Percentiles rank a stretch among this genome's conserved stretches.
phyloP scores from a whole-genome alignment of 2,113 vertebrate genomes.

The Gallinago jamesoni region DNA sequence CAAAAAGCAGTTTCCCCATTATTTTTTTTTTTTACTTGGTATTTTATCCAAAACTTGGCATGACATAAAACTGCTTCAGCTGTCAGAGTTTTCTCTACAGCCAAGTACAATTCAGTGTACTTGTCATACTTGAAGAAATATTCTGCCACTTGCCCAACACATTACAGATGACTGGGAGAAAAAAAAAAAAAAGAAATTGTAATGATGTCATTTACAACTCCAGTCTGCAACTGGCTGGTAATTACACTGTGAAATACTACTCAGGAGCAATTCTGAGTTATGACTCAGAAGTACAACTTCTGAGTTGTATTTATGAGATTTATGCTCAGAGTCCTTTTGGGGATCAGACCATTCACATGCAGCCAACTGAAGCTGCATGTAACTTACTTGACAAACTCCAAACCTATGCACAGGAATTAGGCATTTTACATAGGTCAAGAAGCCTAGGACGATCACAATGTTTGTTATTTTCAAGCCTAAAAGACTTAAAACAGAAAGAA shows the following conservation, averaged over 20 bases:
- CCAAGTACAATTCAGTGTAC: conserved; percentile 10
- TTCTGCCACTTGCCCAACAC: not conserved
- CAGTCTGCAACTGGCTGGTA: not conserved
- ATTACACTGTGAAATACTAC: not conserved
- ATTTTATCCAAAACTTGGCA: conserved; percentile 45
- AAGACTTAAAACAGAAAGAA: not conserved
- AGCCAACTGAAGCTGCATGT: not conserved
- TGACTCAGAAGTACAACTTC: not conserved
- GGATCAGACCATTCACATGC: not conserved
- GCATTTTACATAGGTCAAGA: not conserved
- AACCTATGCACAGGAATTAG: not conserved
- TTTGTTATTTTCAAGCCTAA: not conserved
- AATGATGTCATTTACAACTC: not conserved
- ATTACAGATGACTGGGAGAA: not conserved
- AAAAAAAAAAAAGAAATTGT: not conserved
- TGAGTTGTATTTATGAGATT: not conserved
- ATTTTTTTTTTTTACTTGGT: conserved; percentile 13
- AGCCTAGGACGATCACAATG: not conserved
- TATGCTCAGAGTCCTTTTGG: not conserved
- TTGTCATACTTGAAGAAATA: conserved; percentile 45
- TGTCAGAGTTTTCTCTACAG: conserved; percentile 37
- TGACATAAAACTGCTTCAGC: conserved; percentile 44
- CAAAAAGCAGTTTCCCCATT: conserved; percentile 54
- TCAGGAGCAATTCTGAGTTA: not conserved
- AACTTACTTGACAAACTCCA: conserved; percentile 3